Evolutionary conservation across 2,113 vertebrate genomes (phyloP).

Genomic region (Psephotus haematonotus): DNA sequence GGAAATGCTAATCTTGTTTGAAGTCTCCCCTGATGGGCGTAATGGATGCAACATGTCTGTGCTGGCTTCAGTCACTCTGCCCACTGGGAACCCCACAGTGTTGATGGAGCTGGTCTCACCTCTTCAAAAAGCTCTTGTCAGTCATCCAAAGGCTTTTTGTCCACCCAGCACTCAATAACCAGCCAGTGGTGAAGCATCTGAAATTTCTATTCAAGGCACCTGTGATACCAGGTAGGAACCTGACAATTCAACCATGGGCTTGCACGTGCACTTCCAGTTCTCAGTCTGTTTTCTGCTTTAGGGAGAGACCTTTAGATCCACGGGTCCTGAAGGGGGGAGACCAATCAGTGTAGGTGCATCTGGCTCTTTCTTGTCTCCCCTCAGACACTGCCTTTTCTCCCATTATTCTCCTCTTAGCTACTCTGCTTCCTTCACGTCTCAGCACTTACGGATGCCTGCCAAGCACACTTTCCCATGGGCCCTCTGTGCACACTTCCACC

Average conservation of each 20-base stretch:
- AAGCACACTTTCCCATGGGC: not conserved
- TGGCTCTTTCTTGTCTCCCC: not conserved
- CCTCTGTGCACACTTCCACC: not conserved
- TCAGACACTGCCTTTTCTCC: not conserved
- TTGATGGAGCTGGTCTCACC: not conserved
- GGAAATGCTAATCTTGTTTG: not conserved
- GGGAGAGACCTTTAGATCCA: not conserved
- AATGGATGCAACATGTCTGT: not conserved
- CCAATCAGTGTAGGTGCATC: not conserved
- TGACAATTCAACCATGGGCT: accelerated
- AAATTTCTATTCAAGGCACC: not conserved
- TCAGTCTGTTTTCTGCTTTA: not conserved
- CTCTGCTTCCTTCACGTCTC: not conserved
- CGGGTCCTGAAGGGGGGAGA: not conserved
- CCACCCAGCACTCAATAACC: not conserved
- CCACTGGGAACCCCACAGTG: accelerated
- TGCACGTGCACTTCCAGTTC: not conserved
- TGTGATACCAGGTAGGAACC: not conserved
- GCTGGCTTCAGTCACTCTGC: not conserved
- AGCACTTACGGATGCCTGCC: not conserved
- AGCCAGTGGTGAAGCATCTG: not conserved
- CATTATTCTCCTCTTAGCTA: not conserved
- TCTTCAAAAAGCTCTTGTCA: not conserved
- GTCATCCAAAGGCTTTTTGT: not conserved
- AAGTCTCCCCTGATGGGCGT: not conserved